These are phyloP conservation scores for Ectobius pallidus DNA, from an alignment of 2,888 invertebrate species.

Conservation along the genomic window DNA sequence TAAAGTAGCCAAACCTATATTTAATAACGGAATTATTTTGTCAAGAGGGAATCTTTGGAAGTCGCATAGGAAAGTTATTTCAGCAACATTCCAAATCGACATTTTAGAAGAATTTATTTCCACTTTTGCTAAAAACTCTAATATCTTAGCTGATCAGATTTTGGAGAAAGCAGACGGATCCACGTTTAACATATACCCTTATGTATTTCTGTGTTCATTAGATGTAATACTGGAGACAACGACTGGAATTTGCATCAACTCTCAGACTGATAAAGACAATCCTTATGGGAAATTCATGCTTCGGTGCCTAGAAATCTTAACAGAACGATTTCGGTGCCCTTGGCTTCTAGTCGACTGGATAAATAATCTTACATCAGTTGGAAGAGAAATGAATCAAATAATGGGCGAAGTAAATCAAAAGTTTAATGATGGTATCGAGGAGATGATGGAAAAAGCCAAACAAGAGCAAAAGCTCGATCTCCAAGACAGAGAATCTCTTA, in stretches of 20 bases:
- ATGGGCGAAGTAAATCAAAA: not conserved
- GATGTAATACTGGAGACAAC: conserved; percentile 40
- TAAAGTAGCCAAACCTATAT: not conserved
- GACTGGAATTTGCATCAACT: conserved; percentile 21
- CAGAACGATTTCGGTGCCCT: not conserved
- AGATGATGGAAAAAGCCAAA: not conserved
- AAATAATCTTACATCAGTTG: not conserved
- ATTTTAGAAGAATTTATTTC: not conserved
- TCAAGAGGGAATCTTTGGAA: not conserved
- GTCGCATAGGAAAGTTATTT: not conserved
- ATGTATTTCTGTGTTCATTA: conserved; percentile 34
- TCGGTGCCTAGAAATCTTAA: not conserved
- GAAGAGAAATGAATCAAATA: not conserved
- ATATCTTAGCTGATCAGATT: conserved; percentile 7
- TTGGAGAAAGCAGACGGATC: conserved; percentile 16
- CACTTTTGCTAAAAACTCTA: not conserved
- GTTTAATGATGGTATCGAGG: not conserved
- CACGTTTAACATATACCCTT: conserved; percentile 11
- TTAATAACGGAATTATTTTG: not conserved
- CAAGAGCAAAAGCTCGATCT: not conserved
- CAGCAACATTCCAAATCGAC: not conserved
- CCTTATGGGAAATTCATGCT: not conserved
- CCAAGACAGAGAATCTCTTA: not conserved
- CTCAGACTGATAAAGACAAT: not conserved
- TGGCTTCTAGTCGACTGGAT: not conserved